phyloP scores from a whole-genome alignment of 2,888 invertebrate species.

The Gisinianus flammeolus region DNA sequence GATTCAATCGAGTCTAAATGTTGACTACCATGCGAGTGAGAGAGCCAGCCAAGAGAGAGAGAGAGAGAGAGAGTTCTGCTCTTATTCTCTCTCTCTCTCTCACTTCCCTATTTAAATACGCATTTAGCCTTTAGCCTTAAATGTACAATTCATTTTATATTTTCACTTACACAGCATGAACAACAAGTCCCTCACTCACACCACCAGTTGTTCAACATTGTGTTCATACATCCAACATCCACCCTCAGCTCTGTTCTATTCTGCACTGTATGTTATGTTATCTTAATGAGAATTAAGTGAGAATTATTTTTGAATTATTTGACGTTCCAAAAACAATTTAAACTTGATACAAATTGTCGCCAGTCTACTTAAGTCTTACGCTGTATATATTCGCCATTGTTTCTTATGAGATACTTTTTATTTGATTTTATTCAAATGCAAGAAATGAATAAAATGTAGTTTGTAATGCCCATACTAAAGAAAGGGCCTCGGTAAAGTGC shows the following conservation, averaged over 20 bases:
- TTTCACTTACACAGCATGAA: neutral
- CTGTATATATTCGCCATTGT: too few relatives aligned
- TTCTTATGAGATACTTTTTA: too few relatives aligned
- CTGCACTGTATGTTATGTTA: neutral
- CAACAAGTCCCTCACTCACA: neutral
- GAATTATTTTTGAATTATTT: neutral
- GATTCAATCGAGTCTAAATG: too few relatives aligned
- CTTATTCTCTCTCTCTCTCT: constrained; percentile 10
- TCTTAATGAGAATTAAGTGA: neutral
- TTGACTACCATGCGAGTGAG: neutral
- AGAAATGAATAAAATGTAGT: too few relatives aligned
- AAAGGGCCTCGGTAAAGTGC: too few relatives aligned
- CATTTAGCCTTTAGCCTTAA: constrained; percentile 34
- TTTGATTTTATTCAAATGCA: too few relatives aligned
- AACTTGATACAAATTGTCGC: too few relatives aligned
- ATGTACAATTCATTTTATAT: constrained; percentile 17
- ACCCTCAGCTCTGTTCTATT: neutral
- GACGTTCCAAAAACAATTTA: too few relatives aligned
- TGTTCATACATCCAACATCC: too few relatives aligned
- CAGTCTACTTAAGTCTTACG: too few relatives aligned
- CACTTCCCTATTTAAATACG: constrained; percentile 24
- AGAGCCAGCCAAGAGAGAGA: neutral
- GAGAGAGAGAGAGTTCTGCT: neutral
- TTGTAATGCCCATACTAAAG: too few relatives aligned
- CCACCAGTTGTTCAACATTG: neutral